These are phyloP conservation scores for Lingula anatina DNA, from an alignment of 2,888 invertebrate species.

Conservation along the genomic window DNA sequence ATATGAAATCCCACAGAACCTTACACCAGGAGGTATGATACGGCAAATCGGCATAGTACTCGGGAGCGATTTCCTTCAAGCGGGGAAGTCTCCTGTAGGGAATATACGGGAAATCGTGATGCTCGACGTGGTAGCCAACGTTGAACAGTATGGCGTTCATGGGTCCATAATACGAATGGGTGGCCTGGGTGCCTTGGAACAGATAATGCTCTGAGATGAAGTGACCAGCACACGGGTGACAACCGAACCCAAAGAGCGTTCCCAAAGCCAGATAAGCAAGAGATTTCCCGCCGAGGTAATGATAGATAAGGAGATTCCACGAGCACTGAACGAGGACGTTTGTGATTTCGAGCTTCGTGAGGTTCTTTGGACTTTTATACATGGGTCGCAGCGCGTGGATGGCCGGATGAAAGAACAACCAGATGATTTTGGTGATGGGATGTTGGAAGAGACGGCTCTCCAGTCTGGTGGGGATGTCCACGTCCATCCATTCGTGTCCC, in stretches of 20 bases:
- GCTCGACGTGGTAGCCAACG: conserved; percentile 51
- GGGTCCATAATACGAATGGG: conserved; percentile 51
- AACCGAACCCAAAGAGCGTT: conserved; percentile 43
- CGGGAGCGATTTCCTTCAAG: conserved; percentile 63
- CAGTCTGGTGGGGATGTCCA: conserved; percentile 47
- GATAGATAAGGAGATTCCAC: conserved; percentile 32
- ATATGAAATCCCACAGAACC: conserved; percentile 91
- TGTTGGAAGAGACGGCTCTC: conserved; percentile 45
- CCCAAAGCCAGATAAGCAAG: conserved; percentile 40
- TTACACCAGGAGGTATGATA: conserved; percentile 91
- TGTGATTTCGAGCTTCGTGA: conserved; percentile 40
- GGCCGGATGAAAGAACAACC: conserved; percentile 45
- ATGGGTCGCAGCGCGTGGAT: conserved; percentile 48
- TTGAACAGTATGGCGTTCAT: conserved; percentile 49
- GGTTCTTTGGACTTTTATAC: conserved; percentile 45
- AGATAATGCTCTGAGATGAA: conserved; percentile 52
- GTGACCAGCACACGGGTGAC: conserved; percentile 49
- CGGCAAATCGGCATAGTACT: conserved; percentile 89
- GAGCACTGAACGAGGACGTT: conserved; percentile 33
- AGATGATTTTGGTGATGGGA: conserved; percentile 45
- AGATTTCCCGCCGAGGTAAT: conserved; percentile 35
- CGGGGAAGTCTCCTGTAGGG: conserved; percentile 44
- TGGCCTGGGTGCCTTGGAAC: conserved; percentile 44
- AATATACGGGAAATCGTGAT: conserved; percentile 53
- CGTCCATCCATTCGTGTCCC: conserved; percentile 48